Base-by-base conservation (phyloP, 2,888 invertebrate species). In the Augiades crinisus region DNA sequence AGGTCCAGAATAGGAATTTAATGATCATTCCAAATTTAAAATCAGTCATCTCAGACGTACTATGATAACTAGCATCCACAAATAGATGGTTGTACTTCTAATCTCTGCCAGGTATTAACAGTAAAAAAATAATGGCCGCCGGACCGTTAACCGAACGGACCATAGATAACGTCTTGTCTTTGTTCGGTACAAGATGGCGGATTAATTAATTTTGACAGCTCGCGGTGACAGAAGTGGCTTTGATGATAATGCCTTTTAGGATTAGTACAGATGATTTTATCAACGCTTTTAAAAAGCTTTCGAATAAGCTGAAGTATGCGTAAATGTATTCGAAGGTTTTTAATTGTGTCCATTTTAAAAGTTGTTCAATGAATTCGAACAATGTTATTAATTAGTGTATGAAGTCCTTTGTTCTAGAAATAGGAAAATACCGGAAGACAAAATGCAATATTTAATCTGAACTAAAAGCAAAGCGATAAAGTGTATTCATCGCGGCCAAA, bases 41-140 rank as follows among this genome's bases (percentile, higher is more conserved):
- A 22, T 10, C 27, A 1, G 10, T 10, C n/a, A 10, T n/a, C 10
- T 8, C 4, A 27, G 3, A 19, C 2, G n/a, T 3, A 10, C 10
- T 27, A 27, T 10, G 10, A 4, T n/a, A 10, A n/a, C n/a, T 27
- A 38, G 13, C 14, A 21, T 21, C 5, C 5, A n/a, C 4, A 17
- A 38, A 22, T 8, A 38, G 22, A 34, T n/a, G n/a, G n/a, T 13
- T 13, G 13, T 30, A 19, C 27, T 37, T 19, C 19, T 37, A 19
- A 33, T 40, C 31, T 33, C 33, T 17, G 3, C 16, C 33, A 33
- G 49, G 10, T 49, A 40, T 47, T 76, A 79, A 79, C 78, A 72
- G 78, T 79, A 75, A 78, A 73, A 27, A 73, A 72, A 76, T 70
- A 68, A 72, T 72, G 72, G 65, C 69, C 68, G 64, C 60, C 60